Base-by-base conservation (phyloP, 2,797 vertebrate genomes). In the Sebastes variabilis region DNA sequence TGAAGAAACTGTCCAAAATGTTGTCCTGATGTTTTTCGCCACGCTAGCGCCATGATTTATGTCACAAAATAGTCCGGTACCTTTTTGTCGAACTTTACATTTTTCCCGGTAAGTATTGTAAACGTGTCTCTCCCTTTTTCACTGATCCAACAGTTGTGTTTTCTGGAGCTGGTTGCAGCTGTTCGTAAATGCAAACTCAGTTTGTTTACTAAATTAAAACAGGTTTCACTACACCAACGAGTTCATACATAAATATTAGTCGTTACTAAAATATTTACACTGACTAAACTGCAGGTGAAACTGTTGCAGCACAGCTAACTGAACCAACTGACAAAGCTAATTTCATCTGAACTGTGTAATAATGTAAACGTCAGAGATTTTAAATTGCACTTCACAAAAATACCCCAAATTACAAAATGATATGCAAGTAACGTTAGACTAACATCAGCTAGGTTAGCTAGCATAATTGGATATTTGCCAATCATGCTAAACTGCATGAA, bases 21-120 rank as follows among this genome's bases (percentile, higher is more conserved):
- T 66, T 56, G 11, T 24, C 54, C 54, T 69, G 29, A 72, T 66
- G 18, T 69, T 87, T 82, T 84, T 77, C 60, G 62, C 77, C 75
- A 85, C 58, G 22, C 55, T 75, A 75, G 54, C 13, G 9, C 34
- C 4, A 20, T 8, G 2, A 78, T 75, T 76, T 56, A 66, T 3
- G 64, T 84, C 79, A 80, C 72, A 78, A 27, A 42, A 70, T 42
- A 34, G 36, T 46, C 12, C 30, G 6, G 20, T 52, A 52, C n/a
- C 22, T 2, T 75, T 18, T 54, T 13, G 20, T 67, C 8, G 25
- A 38, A 52, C 6, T 8, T 61, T 7, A n/a, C 66, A 38, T 52
- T 58, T 56, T 56, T 64, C 7, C 20, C n/a, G 11, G 5, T 58
- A 24, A 13, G 4, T 49, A 27, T 46, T 34, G 18, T 7, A 55